Conservation (phyloP, 2,113 vertebrate genomes). For the Marmota monax region DNA sequence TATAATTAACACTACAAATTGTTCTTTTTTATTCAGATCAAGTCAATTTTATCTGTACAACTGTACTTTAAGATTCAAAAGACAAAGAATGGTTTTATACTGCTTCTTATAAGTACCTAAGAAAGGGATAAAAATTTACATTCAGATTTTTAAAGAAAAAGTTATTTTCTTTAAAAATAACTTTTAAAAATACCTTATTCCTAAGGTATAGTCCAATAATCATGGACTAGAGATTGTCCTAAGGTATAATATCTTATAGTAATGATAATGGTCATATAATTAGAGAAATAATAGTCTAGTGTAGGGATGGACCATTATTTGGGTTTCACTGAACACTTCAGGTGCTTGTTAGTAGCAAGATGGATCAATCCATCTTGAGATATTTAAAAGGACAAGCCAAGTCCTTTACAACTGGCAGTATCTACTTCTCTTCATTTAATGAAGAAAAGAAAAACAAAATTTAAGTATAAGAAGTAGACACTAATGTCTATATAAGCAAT, state of each 20-base stretch:
- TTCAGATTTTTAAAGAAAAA: conserved; percentile 1
- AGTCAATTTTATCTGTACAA: background rate
- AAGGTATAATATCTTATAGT: too few relatives aligned
- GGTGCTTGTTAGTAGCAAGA: too few relatives aligned
- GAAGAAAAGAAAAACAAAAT: background rate
- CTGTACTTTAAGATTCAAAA: background rate
- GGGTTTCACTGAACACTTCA: too few relatives aligned
- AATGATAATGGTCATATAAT: too few relatives aligned
- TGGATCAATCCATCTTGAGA: background rate
- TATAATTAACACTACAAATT: background rate
- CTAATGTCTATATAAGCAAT: conserved; percentile 6
- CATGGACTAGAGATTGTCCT: too few relatives aligned
- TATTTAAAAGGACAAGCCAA: background rate
- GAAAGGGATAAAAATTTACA: background rate
- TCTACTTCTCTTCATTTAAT: background rate
- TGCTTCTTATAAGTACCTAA: conserved; percentile 13
- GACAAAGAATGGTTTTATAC: background rate
- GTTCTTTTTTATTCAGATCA: background rate
- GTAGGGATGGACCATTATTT: too few relatives aligned
- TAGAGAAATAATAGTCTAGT: too few relatives aligned
- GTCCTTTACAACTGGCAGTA: background rate
- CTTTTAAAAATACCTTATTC: too few relatives aligned
- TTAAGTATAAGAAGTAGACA: background rate
- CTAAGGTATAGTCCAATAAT: too few relatives aligned
- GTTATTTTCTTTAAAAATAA: too few relatives aligned